A percentile compares a stretch with the other conserved stretches of the same genome.
These are phyloP conservation scores for Helicoverpa assulta DNA, from an alignment of 2,888 invertebrate genomes.

Conservation along the genomic window DNA sequence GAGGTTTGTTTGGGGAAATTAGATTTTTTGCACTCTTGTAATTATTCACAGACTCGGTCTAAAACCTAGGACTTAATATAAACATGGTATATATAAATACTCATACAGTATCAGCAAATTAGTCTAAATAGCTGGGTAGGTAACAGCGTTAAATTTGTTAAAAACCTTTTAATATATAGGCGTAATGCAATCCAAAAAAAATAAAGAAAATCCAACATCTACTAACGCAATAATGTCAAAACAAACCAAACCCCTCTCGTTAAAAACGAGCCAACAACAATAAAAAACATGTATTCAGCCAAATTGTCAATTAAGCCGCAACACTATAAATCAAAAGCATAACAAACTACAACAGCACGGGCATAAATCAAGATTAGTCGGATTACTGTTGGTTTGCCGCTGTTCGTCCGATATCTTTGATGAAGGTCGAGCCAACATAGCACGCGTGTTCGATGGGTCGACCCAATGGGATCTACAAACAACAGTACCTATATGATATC, in stretches of 20 bases:
- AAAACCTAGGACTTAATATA: too few relatives aligned
- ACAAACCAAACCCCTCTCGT: neutral
- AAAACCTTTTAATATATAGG: too few relatives aligned
- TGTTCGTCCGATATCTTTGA: slow-evolving; percentile 27
- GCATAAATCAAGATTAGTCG: slow-evolving; percentile 20
- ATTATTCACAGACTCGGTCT: too few relatives aligned
- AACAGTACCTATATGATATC: neutral
- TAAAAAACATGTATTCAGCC: neutral
- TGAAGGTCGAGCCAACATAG: slow-evolving; percentile 29
- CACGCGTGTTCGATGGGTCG: slow-evolving; percentile 4
- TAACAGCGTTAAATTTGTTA: too few relatives aligned
- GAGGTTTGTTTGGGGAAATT: neutral
- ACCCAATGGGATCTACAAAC: slow-evolving; percentile 15
- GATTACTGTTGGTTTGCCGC: slow-evolving; percentile 5
- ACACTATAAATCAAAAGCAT: neutral
- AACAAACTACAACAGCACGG: slow-evolving; percentile 5
- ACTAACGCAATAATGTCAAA: too few relatives aligned
- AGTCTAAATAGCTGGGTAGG: too few relatives aligned
- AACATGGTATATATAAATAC: too few relatives aligned
- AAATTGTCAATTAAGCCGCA: neutral
- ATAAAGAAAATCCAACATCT: too few relatives aligned
- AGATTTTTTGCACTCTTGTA: too few relatives aligned
- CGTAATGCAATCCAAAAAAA: too few relatives aligned
- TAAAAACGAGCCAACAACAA: neutral
- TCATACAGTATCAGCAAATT: too few relatives aligned